Evolutionary conservation across 2,797 vertebrate genomes (phyloP).

Genomic region (Anguilla anguilla): DNA sequence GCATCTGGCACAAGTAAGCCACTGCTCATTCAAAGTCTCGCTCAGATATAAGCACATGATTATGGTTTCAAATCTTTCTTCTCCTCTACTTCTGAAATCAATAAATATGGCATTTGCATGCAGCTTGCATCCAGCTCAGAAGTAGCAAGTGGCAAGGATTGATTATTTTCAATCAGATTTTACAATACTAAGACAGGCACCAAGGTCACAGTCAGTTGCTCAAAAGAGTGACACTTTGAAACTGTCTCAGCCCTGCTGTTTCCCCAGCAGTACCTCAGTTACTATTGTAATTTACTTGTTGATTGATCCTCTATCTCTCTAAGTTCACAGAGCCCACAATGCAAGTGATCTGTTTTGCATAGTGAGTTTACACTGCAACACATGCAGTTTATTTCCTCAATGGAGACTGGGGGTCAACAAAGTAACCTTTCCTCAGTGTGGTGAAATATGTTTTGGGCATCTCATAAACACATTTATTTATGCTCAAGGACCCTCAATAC

Average conservation of each 20-base stretch:
- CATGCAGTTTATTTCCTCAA: not conserved
- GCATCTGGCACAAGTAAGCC: not conserved
- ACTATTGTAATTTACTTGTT: not conserved
- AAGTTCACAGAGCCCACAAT: not conserved
- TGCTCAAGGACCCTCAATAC: not conserved
- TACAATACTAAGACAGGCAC: not conserved
- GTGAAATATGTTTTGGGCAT: not conserved
- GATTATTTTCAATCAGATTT: conserved; percentile 26
- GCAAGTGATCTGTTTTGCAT: not conserved
- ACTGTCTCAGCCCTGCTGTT: not conserved
- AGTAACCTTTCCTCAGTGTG: not conserved
- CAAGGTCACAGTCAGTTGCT: conserved; percentile 11
- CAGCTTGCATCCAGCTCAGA: conserved; percentile 8
- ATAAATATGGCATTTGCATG: conserved; percentile 20
- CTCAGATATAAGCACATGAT: not conserved
- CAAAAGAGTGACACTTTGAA: conserved; percentile 2
- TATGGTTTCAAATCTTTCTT: not conserved
- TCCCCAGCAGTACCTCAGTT: not conserved
- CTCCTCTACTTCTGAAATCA: conserved; percentile 5
- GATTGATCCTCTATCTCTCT: not conserved
- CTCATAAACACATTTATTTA: too few species aligned
- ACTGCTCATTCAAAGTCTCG: not conserved
- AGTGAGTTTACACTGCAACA: not conserved
- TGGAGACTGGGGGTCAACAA: not conserved
- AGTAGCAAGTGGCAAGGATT: not conserved